Base-by-base conservation (phyloP, 1,140 invertebrate species). In the Hyles vespertilio region DNA sequence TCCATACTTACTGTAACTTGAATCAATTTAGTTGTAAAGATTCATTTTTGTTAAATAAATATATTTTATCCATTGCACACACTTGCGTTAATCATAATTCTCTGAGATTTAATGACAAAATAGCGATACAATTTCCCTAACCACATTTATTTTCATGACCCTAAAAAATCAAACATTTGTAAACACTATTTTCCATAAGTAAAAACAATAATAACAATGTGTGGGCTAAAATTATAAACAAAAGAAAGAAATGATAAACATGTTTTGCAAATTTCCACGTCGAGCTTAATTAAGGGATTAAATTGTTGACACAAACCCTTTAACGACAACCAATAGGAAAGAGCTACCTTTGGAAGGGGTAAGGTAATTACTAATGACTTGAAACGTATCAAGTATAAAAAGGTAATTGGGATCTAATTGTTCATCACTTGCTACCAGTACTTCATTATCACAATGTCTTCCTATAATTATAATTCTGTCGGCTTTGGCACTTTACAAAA, bases 381-480 rank as follows among this genome's bases (percentile, higher is more conserved):
- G 3, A 40, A 9, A 44, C 32, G 4, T 1, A 1, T 40, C 3
- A 50, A 5, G 43, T 56, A 61, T 56, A 61, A 61, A 61, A 61
- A 61, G 46, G 58, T 32, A 44, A 11, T 40, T 45, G 7, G 49
- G 36, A 43, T 8, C 22, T 12, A 33, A 55, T 49, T 12, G 22
- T 44, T 44, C n/a, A 50, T 60, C 46, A 60, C 44, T 60, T 43
- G 10, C 36, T 44, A 51, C 58, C 51, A 60, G 52, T 60, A 60
- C 22, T 7, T n/a, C 22, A 46, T n/a, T 43, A 60, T 1, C 34
- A 60, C 53, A 51, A 32, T 32, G 45, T 43, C 51, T 8, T 60
- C 36, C 34, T 36, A 49, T 8, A 8, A 40, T 40, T 5, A 5
- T 40, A 40, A 40, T 40, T 40, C 22, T 22, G 22, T 22, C 22